Evolutionary conservation across 2,113 vertebrate species (phyloP).

Genomic region (Tiliqua scincoides): DNA sequence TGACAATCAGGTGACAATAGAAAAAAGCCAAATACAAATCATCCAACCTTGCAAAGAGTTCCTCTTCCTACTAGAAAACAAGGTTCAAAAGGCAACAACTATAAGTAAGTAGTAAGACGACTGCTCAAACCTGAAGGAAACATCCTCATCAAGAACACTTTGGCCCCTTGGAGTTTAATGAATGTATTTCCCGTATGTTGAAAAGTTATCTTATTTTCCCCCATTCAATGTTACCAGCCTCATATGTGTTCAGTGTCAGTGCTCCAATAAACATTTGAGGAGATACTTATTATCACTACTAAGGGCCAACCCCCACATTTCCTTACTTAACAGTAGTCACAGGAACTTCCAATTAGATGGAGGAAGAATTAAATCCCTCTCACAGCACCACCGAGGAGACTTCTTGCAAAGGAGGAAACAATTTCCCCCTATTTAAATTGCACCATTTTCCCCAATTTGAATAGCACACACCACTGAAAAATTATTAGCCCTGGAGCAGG

Average conservation of each 20-base stretch:
- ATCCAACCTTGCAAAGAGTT: not conserved
- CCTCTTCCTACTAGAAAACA: not conserved
- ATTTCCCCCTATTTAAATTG: too few species aligned
- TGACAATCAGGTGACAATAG: not conserved
- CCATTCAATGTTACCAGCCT: not conserved
- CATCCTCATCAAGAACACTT: not conserved
- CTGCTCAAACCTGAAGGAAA: not conserved
- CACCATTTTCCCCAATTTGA: too few species aligned
- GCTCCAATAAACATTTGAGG: too few species aligned
- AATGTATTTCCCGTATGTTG: not conserved
- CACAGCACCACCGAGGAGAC: too few species aligned
- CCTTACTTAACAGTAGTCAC: too few species aligned
- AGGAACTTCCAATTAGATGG: too few species aligned
- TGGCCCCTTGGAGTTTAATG: not conserved
- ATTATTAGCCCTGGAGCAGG: too few species aligned
- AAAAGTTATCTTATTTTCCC: not conserved
- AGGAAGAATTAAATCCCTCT: too few species aligned
- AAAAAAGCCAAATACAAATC: not conserved
- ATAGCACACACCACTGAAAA: too few species aligned
- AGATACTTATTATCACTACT: too few species aligned
- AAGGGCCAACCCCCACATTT: too few species aligned
- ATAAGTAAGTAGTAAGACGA: not conserved
- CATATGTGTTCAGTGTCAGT: not conserved
- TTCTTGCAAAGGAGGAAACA: too few species aligned
- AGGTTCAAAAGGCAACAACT: not conserved